Evolutionary conservation across 2,113 vertebrate species (phyloP), one percentile per base, ranked within the genome.

Genomic region (Amazona vittata): DNA sequence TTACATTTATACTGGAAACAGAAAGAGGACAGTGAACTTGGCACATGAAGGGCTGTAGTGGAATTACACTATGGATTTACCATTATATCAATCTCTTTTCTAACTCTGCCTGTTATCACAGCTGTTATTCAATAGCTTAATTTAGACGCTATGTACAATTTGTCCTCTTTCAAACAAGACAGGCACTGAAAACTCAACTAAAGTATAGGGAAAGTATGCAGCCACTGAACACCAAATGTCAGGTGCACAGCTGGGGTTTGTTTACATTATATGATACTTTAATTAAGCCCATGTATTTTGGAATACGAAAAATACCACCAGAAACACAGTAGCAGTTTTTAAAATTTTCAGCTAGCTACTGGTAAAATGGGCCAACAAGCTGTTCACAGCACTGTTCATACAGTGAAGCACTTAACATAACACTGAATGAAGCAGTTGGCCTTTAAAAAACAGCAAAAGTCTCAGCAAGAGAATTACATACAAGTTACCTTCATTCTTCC

Each of bases 401-500:
- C 12, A 86, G 14, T 46, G 4, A 9, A 31, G n/a, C 35, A 53
- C 17, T 11, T 37, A 28, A 70, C 22, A 49, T 39, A 28, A 70
- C 25, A 59, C 1, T 22, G n/a, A 46, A 18, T 8, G 24, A 83
- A 70, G 31, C 29, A 65, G 18, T 2, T 8, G 28, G 10, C 18
- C 46, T 93, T 74, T 20, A 55, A 50, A 74, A 44, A 44, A 0
- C 16, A 64, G 35, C 24, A 64, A 0, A 74, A 50, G 11, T 21
- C 33, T 24, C 4, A 33, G 12, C 20, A 21, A 39, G 49, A 47
- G 12, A 28, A 53, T 15, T 5, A 26, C 19, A n/a, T 10, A 7
- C 37, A 68, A 47, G 15, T 94, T 98, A 99, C 99, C 99, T 99
- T 99, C 99, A 96, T 99, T 99, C 83, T 99, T 99, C 91, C 99